Evolutionary conservation across 2,113 vertebrate species (phyloP).

Genomic region (Hymenochirus boettgeri): DNA sequence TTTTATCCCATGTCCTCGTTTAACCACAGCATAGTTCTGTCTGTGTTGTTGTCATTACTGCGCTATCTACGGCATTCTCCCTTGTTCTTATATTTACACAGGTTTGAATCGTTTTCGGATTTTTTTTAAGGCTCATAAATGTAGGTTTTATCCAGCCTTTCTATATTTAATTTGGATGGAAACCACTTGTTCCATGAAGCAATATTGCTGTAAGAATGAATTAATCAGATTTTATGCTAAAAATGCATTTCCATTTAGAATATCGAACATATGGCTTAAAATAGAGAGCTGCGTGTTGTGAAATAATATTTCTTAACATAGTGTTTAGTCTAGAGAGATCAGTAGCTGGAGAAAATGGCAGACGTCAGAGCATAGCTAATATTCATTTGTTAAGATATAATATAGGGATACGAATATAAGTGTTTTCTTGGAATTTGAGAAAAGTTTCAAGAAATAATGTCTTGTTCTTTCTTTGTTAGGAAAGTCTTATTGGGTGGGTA

Average conservation of each 20-base stretch:
- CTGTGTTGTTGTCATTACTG: constrained; percentile 23
- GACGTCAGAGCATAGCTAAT: background rate
- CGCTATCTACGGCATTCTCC: constrained; percentile 32
- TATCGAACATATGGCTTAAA: background rate
- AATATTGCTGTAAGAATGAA: constrained; percentile 28
- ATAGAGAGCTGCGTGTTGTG: background rate
- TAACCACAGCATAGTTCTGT: constrained; percentile 34
- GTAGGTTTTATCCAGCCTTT: constrained; percentile 29
- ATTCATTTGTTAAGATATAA: background rate
- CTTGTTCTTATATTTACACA: constrained; percentile 37
- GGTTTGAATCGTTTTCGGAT: constrained; percentile 29
- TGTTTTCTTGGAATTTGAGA: background rate
- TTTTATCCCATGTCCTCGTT: too few species aligned
- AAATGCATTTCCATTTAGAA: background rate
- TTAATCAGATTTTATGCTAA: constrained; percentile 13
- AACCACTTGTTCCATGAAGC: constrained; percentile 21
- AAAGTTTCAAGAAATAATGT: background rate
- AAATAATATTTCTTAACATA: background rate
- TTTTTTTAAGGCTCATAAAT: constrained; percentile 33
- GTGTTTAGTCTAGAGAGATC: background rate
- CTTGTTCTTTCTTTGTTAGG: background rate
- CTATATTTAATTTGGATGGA: constrained; percentile 37
- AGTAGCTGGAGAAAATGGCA: background rate
- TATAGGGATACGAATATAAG: background rate
- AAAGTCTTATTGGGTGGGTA: too few species aligned